Conservation (phyloP, 2,113 vertebrate genomes). For the Rattus norvegicus region GRCr8 NC_086023.1:114502001-114502500, state of each 20-base stretch:
- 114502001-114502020: background rate
- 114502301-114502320: background rate
- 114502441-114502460: background rate
- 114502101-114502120: background rate
- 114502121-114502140: background rate
- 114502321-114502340: background rate
- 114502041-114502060: background rate
- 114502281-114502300: background rate
- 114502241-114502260: background rate
- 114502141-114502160: background rate
- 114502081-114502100: background rate
- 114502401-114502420: background rate
- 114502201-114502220: background rate
- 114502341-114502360: background rate
- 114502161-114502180: background rate
- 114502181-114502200: background rate
- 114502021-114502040: background rate
- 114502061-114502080: background rate
- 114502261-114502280: background rate
- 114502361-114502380: background rate
- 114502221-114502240: background rate
- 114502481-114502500: background rate
- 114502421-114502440: background rate
- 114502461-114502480: background rate
- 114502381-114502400: background rate